These are phyloP conservation scores for Patella caerulea DNA, from an alignment of 2,888 invertebrate genomes.

Conservation along the genomic window DNA sequence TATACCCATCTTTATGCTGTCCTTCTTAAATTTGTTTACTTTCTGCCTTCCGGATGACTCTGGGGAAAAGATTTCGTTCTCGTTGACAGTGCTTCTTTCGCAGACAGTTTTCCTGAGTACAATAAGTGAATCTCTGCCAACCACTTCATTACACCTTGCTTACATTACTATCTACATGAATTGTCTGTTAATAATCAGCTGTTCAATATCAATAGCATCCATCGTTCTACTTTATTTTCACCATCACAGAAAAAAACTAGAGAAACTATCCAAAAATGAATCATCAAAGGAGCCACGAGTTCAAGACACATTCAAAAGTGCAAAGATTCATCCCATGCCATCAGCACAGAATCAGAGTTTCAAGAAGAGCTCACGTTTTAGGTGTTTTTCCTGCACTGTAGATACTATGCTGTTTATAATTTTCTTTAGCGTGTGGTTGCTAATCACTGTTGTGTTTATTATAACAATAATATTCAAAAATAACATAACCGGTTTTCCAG, in stretches of 20 bases:
- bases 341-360: too few species aligned
- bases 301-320: too few species aligned
- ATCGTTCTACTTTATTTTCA: background rate
- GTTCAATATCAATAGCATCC: background rate
- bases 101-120: constrained; percentile 2
- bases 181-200: background rate
- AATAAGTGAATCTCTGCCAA: background rate
- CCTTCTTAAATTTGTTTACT: background rate
- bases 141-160: background rate
- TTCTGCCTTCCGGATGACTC: background rate
- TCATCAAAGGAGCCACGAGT: too few species aligned
- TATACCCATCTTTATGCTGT: background rate
- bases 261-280: too few species aligned
- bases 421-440: too few species aligned
- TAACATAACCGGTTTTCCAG: too few species aligned
- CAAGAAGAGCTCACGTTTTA: too few species aligned
- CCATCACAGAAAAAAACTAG: background rate
- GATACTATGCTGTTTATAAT: too few species aligned
- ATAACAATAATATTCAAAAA: too few species aligned
- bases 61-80: background rate
- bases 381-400: too few species aligned
- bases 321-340: too few species aligned
- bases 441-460: too few species aligned
- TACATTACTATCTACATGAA: background rate
- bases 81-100: background rate